phyloP scores from a whole-genome alignment of 1,140 invertebrate genomes.

The Paralvinella palmiformis region DNA sequence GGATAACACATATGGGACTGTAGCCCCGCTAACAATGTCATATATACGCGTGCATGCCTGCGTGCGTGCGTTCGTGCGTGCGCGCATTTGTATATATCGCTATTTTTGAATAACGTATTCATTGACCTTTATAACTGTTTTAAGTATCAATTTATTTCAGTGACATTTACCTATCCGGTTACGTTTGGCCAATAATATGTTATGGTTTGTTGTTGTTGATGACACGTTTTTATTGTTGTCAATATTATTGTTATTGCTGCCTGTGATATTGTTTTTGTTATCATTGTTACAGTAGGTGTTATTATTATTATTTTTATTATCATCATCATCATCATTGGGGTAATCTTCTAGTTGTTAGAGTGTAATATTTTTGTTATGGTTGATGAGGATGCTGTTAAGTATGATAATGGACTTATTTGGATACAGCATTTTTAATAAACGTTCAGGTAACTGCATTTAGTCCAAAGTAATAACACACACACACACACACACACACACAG shows the following conservation, averaged over 20 bases:
- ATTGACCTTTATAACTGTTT: neutral
- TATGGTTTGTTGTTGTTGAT: neutral
- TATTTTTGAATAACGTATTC: neutral
- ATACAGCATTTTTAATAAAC: neutral
- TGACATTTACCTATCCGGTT: neutral
- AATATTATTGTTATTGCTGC: neutral
- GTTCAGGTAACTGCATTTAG: neutral
- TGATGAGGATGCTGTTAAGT: neutral
- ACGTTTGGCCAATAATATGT: neutral
- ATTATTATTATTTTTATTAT: neutral
- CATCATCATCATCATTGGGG: neutral
- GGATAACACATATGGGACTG: neutral
- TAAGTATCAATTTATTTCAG: neutral
- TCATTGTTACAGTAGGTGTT: neutral
- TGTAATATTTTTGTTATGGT: neutral
- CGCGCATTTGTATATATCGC: neutral
- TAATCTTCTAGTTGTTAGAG: neutral
- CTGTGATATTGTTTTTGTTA: neutral
- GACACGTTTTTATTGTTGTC: neutral
- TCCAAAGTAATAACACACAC: neutral
- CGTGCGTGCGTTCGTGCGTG: neutral
- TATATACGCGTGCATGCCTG: neutral
- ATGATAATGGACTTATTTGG: neutral
- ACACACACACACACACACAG: neutral
- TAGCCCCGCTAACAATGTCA: neutral